Base-by-base conservation (phyloP, 2,797 vertebrate species). In the Anas georgica region DNA sequence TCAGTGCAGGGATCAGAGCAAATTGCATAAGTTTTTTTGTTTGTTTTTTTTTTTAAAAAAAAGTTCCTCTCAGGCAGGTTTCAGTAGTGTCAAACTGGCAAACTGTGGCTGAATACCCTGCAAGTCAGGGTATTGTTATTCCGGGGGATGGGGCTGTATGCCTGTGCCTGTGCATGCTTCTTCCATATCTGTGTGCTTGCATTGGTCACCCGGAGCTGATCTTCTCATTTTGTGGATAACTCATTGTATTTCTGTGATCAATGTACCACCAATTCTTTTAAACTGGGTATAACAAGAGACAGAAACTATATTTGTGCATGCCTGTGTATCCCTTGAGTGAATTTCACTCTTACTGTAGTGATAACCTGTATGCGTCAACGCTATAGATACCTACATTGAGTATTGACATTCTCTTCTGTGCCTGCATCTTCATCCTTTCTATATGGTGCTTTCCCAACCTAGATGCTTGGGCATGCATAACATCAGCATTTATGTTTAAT, bases 21-120 rank as follows among this genome's bases (percentile, higher is more conserved):
- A 96, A 97, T 94, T 93, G 66, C 64, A 80, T 80, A 78, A 72
- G 21, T 91, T 18, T 91, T 91, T 17, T 43, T 17, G 35, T 43
- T 41, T 41, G 6, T 92, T 17, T 43, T 45, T 45, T 9, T 45
- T 43, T 4, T 6, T 15, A 13, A 10, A 28, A 41, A 17, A 21
- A 93, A 72, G 55, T 96, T 97, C 26, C 26, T 77, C 46, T 90
- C 45, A 69, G 75, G 59, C 45, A 69, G 73, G 59, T 92, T 88
- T 87, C 48, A 66, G 7, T 95, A 88, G 88, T 82, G 85, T 96
- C 88, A 95, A 85, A 35, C 62, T 90, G 81, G 55, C 39, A 62
- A 92, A 95, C 73, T 93, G 75, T 86, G 96, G 94, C 97, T 94
- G 48, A 50, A 90, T 88, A 67, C 85, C 66, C 74, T 91, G 88